Evolutionary conservation across 2,797 vertebrate species (phyloP).

Genomic region (Urosaurus nigricauda): DNA sequence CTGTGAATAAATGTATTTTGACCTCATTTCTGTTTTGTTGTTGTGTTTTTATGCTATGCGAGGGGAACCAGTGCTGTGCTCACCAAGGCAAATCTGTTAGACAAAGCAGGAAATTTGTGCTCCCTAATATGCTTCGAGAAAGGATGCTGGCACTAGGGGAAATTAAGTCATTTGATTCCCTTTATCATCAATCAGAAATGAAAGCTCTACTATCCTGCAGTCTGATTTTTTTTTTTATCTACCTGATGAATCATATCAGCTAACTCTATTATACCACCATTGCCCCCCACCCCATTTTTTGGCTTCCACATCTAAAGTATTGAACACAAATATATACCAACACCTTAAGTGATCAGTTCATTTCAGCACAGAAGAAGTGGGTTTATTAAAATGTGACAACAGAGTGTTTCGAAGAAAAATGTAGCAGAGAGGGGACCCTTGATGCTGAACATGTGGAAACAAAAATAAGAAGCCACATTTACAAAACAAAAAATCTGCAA

Average conservation of each 20-base stretch:
- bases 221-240: conserved; percentile 67
- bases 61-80: conserved; percentile 41
- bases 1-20: conserved; percentile 5
- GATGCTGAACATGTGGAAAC: background rate
- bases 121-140: conserved; percentile 21
- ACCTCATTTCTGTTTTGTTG: conserved; percentile 61
- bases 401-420: background rate
- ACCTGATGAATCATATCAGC: conserved; percentile 68
- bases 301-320: conserved; percentile 44
- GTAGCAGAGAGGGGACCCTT: no score
- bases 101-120: conserved; percentile 52
- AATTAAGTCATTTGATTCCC: conserved; percentile 67
- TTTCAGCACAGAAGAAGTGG: conserved; percentile 37
- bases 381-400: background rate
- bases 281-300: conserved; percentile 36
- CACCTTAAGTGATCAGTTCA: conserved; percentile 41
- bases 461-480: background rate
- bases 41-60: conserved; percentile 46
- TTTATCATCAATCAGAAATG: conserved; percentile 70
- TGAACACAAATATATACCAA: background rate
- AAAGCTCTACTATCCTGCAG: conserved; percentile 63
- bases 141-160: conserved; percentile 60
- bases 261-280: conserved; percentile 51
- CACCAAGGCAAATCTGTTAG: conserved; percentile 64
- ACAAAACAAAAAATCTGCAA: background rate